Conservation (phyloP, 2,797 vertebrate genomes). For the Selene dorsalis region DNA sequence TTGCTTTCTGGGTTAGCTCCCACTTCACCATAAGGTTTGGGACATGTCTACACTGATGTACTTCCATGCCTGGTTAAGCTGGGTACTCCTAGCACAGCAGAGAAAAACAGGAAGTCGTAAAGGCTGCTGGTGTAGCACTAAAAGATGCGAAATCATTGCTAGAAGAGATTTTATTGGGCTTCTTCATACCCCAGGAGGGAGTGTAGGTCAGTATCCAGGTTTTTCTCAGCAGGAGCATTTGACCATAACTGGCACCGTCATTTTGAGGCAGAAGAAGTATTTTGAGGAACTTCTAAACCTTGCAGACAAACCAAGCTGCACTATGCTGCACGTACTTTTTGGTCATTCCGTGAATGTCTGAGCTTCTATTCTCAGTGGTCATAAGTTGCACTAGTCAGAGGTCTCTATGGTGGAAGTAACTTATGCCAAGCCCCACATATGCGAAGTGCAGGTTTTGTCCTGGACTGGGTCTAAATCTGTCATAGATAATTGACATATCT, state of each 20-base stretch:
- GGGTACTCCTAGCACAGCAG: background rate
- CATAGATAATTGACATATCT: background rate
- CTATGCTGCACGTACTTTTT: background rate
- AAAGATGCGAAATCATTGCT: constrained; percentile 10
- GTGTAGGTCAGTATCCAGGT: constrained; percentile 1
- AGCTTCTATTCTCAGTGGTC: background rate
- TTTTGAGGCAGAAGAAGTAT: constrained; percentile 12
- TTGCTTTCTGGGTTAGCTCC: constrained; percentile 32
- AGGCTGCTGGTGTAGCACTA: background rate
- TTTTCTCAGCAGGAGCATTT: constrained; percentile 13
- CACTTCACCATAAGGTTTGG: background rate
- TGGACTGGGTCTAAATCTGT: background rate
- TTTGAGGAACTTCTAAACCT: constrained; percentile 6
- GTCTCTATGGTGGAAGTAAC: background rate
- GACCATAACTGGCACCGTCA: constrained; percentile 41
- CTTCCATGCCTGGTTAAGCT: constrained; percentile 30
- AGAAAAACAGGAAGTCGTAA: constrained; percentile 13
- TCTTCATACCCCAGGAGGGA: background rate
- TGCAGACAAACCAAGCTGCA: background rate
- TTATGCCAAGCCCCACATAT: background rate
- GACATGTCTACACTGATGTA: constrained; percentile 22
- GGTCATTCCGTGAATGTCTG: background rate
- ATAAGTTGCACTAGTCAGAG: background rate
- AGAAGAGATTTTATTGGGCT: constrained; percentile 1
- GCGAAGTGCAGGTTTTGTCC: background rate